Base-by-base conservation (phyloP, 2,797 vertebrate species). In the Trematomus bernacchii region DNA sequence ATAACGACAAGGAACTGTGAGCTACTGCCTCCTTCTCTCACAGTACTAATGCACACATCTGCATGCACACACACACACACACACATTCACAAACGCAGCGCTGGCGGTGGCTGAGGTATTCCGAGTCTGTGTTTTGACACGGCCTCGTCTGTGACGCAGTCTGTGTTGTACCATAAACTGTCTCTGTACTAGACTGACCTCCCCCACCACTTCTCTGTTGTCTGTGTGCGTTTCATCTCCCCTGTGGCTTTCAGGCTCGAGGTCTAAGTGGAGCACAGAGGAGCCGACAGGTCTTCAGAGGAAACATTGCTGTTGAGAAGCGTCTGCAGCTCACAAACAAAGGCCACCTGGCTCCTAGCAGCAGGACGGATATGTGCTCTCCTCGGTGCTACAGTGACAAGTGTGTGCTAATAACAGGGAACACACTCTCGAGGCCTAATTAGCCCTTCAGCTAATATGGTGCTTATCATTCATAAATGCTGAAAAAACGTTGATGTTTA, bases 171-270 rank as follows among this genome's bases (percentile, higher is more conserved):
- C 79, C 91, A 89, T 93, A 87, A 91, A 89, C 89, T 91, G 88
- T 86, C 84, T 91, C 73, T 90, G 90, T 79, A 86, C 89, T 76
- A n/a, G 82, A 89, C 81, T 93, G 92, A 93, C 93, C 94, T 94
- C 87, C 82, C 85, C 89, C 90, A 88, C 92, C 91, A 91, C 94
- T 93, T 95, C 95, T 94, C 89, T 89, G 83, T 80, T 58, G 82
- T 83, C 69, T 89, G 66, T 76, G 76, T 85, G 83, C 71, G 88
- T 91, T 84, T 90, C 83, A 64, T 89, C 87, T 92, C 92, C 92
- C 91, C 79, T 84, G 89, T 59, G 90, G 93, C 82, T 91, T 87
- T 80, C 83, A 92, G 82, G 89, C 89, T 90, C 81, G 33, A 85
- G 91, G 90, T 89, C 88, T 92, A 91, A 94, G 89, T 92, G 89